Conservation (phyloP, 2,888 invertebrate genomes). For the Dryadula phaetusa region DNA sequence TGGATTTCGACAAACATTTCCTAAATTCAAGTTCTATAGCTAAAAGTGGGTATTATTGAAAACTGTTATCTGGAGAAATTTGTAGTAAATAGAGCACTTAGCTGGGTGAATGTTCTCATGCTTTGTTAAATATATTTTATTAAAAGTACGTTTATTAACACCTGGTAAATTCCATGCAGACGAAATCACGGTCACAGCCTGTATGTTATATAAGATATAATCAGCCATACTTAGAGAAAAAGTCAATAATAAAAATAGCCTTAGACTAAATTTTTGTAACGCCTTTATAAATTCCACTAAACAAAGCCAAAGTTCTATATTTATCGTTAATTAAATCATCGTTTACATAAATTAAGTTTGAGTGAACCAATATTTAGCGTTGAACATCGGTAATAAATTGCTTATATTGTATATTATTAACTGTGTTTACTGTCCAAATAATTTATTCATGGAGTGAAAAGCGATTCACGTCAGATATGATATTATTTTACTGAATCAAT, state of each 20-base stretch:
- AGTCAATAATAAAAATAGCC: background rate
- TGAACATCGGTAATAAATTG: constrained; percentile 30
- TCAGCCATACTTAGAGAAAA: too few species aligned
- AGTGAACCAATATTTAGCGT: constrained; percentile 31
- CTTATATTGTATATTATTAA: constrained; percentile 33
- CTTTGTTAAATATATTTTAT: too few species aligned
- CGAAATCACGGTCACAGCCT: too few species aligned
- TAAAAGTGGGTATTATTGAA: background rate
- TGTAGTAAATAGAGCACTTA: too few species aligned
- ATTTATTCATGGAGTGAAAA: constrained; percentile 33
- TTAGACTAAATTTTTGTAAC: background rate
- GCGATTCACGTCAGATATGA: constrained; percentile 28
- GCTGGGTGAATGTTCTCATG: too few species aligned
- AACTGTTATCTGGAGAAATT: too few species aligned
- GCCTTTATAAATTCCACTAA: constrained; percentile 2
- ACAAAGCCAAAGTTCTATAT: constrained; percentile 20
- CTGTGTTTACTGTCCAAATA: constrained; percentile 31
- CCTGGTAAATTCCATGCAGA: too few species aligned
- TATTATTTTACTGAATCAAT: constrained; percentile 34
- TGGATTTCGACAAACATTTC: constrained; percentile 33
- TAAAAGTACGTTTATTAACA: too few species aligned
- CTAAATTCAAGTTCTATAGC: background rate
- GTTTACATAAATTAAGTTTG: constrained; percentile 29
- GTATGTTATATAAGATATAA: too few species aligned
- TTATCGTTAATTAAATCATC: constrained; percentile 31